A percentile compares a stretch with the other conserved stretches of the same genome.
Conservation (phyloP, 2,888 invertebrate species). For the Odontocerum albicorne region DNA sequence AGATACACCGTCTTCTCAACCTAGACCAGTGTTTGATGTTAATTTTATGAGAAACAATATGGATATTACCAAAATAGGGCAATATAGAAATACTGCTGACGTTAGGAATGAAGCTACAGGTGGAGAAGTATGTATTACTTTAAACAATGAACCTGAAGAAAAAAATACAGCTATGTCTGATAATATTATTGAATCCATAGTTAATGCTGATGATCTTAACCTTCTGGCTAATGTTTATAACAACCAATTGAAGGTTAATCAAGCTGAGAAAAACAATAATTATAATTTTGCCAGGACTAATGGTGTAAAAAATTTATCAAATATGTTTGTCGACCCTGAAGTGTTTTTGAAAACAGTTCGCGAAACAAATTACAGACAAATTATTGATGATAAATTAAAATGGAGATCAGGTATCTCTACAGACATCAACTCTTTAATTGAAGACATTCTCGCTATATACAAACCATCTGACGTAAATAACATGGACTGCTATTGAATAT, state of each 20-base stretch:
- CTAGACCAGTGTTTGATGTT: conserved; percentile 33
- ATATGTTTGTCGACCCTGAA: conserved; percentile 52
- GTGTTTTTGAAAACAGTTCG: conserved; percentile 63
- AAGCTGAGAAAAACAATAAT: conserved; percentile 39
- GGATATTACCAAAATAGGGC: conserved; percentile 31
- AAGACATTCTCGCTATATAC: conserved; percentile 70
- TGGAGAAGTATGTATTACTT: conserved; percentile 14
- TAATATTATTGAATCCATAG: conserved; percentile 66
- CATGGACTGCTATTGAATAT: conserved; percentile 76
- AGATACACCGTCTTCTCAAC: conserved; percentile 9
- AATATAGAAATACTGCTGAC: conserved; percentile 29
- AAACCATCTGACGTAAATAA: conserved; percentile 58
- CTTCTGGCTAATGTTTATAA: conserved; percentile 64
- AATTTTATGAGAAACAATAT: conserved; percentile 29
- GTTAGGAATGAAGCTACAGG: conserved; percentile 26
- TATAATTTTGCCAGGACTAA: conserved; percentile 44
- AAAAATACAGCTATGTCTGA: conserved; percentile 42
- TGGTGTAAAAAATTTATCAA: conserved; percentile 44
- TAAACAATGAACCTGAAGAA: neutral
- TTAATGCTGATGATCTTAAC: conserved; percentile 63
- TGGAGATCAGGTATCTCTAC: conserved; percentile 71
- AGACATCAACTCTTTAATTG: conserved; percentile 68
- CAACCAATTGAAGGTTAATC: conserved; percentile 47
- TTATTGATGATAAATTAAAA: conserved; percentile 61
- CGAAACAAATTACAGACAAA: conserved; percentile 60